Evolutionary conservation across 2,113 vertebrate species (phyloP).

Genomic region (Zosterops lateralis): DNA sequence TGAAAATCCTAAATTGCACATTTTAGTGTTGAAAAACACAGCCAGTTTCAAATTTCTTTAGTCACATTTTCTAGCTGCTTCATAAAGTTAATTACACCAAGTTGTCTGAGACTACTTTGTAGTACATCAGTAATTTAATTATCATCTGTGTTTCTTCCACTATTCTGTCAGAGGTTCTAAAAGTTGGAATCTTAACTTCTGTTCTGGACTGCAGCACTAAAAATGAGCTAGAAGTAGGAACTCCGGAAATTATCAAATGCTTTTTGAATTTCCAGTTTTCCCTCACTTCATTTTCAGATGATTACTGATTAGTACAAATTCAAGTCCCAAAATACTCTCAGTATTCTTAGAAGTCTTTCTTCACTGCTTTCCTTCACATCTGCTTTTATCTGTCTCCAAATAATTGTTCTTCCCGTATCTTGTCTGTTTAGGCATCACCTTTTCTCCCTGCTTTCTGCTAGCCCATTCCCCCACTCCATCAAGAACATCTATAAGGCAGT

Average conservation of each 20-base stretch:
- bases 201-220: background rate
- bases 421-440: background rate
- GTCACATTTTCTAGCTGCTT: background rate
- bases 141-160: background rate
- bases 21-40: background rate
- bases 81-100: background rate
- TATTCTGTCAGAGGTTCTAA: background rate
- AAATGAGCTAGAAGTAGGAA: background rate
- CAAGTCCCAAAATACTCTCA: background rate
- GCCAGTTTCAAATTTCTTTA: background rate
- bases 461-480: background rate
- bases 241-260: background rate
- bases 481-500: background rate
- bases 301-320: background rate
- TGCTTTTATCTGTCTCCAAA: background rate
- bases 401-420: background rate
- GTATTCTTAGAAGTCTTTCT: background rate
- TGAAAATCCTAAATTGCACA: background rate
- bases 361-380: background rate
- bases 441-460: background rate
- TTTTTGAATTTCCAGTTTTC: background rate
- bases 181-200: background rate
- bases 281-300: background rate
- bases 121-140: background rate
- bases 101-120: background rate